Conservation (phyloP, 2,797 vertebrate species). For the Halcyon leucocephala region DNA sequence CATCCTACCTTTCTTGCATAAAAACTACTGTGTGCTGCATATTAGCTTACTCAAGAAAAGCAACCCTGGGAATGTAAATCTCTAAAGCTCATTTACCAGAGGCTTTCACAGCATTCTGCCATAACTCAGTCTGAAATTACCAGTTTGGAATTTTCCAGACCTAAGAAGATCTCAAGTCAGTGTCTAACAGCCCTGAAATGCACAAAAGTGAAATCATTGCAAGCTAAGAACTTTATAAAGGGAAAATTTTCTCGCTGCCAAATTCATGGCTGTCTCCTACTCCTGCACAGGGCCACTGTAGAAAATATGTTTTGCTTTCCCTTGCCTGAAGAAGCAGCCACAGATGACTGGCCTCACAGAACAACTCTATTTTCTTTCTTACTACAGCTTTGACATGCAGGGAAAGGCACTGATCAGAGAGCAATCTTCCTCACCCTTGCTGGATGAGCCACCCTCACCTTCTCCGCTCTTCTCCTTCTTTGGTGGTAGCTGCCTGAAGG, state of each 20-base stretch:
- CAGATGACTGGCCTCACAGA: neutral
- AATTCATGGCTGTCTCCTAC: neutral
- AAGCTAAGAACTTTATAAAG: neutral
- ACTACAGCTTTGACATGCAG: neutral
- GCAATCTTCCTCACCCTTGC: neutral
- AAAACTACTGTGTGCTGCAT: neutral
- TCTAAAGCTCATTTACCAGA: neutral
- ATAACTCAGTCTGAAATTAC: neutral
- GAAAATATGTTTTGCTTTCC: neutral
- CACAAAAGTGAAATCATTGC: neutral
- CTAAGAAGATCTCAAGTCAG: neutral
- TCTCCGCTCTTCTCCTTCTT: neutral
- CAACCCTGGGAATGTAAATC: neutral
- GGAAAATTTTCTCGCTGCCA: neutral
- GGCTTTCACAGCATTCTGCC: neutral
- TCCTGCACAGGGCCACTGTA: neutral
- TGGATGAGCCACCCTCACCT: rapidly evolving
- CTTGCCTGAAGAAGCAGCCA: neutral
- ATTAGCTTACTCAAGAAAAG: neutral
- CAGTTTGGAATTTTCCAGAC: neutral
- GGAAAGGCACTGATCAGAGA: neutral
- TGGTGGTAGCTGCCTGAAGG: neutral
- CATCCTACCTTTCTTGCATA: neutral
- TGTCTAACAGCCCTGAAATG: too few species aligned
- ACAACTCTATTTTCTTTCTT: neutral